Evolutionary conservation across 2,888 invertebrate species (phyloP).

Genomic region (Anarsia innoxiella): DNA sequence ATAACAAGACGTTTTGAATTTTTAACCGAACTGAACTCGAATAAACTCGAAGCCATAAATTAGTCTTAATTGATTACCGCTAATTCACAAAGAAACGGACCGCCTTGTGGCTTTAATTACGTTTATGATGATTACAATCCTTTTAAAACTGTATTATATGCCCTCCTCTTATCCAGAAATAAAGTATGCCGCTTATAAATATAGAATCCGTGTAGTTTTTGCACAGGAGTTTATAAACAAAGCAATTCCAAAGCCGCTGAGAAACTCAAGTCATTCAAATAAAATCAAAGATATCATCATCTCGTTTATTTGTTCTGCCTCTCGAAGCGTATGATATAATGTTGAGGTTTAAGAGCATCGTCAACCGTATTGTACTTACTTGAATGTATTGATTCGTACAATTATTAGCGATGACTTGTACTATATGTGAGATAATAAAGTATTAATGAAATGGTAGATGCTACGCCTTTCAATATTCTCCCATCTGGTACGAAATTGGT

Average conservation of each 20-base stretch:
- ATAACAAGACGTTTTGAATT: slow-evolving; percentile 44
- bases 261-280: slow-evolving; percentile 19
- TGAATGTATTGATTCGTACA: slow-evolving; percentile 31
- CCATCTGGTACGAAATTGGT: slow-evolving; percentile 10
- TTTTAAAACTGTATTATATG: slow-evolving; percentile 33
- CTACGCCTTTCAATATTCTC: slow-evolving; percentile 9
- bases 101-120: slow-evolving; percentile 56
- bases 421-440: slow-evolving; percentile 24
- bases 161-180: no score
- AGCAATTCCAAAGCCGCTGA: no score
- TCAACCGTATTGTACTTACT: slow-evolving; percentile 23
- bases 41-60: slow-evolving; percentile 49
- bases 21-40: slow-evolving; percentile 39
- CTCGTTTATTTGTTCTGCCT: slow-evolving; percentile 20
- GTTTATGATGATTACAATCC: slow-evolving; percentile 50
- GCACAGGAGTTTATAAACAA: no score
- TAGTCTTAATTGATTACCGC: slow-evolving; percentile 60
- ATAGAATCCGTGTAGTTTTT: no score
- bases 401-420: slow-evolving; percentile 52
- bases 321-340: slow-evolving; percentile 20
- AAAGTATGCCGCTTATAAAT: no score
- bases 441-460: slow-evolving; percentile 21
- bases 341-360: slow-evolving; percentile 13
- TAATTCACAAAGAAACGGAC: slow-evolving; percentile 54
- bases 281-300: slow-evolving; percentile 24